Percentiles rank a stretch among this genome's conserved stretches.
Conservation (phyloP, 2,888 invertebrate species). For the Agrenia bidenticulata region DNA sequence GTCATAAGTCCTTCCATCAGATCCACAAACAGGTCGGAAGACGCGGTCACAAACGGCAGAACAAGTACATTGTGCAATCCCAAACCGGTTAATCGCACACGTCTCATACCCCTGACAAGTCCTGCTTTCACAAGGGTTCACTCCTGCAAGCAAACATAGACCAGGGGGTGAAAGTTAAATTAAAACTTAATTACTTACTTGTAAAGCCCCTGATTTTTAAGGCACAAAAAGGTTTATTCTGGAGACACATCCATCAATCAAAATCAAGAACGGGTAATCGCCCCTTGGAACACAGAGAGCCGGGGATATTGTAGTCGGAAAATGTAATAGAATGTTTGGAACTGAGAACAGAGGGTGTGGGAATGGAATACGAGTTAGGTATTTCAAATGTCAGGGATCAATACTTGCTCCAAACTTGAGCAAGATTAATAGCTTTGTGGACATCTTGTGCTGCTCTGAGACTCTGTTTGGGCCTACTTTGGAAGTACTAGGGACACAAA, state of each 20-base stretch:
- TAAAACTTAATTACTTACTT: too few species aligned
- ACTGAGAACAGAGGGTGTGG: not conserved
- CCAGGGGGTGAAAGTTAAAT: too few species aligned
- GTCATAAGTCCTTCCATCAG: constrained; percentile 60
- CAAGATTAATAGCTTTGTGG: constrained; percentile 20
- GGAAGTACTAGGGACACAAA: not conserved
- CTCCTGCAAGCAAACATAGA: constrained; percentile 60
- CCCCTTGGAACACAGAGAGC: not conserved
- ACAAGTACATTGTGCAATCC: constrained; percentile 82
- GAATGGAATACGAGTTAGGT: not conserved
- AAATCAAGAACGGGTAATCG: constrained; percentile 4
- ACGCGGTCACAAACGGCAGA: constrained; percentile 76
- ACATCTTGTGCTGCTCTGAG: not conserved
- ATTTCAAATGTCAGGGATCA: constrained; percentile 22
- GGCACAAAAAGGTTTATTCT: constrained; percentile 8
- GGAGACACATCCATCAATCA: not conserved
- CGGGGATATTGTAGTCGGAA: not conserved
- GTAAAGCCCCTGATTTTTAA: too few species aligned
- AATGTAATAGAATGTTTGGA: not conserved
- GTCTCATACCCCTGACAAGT: constrained; percentile 76
- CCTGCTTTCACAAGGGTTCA: constrained; percentile 79
- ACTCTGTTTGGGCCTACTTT: not conserved
- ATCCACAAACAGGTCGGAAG: constrained; percentile 63
- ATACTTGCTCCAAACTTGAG: constrained; percentile 10
- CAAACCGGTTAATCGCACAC: constrained; percentile 77